phyloP scores from a whole-genome alignment of 2,888 invertebrate genomes.

The Tetragonula carbonaria region DNA sequence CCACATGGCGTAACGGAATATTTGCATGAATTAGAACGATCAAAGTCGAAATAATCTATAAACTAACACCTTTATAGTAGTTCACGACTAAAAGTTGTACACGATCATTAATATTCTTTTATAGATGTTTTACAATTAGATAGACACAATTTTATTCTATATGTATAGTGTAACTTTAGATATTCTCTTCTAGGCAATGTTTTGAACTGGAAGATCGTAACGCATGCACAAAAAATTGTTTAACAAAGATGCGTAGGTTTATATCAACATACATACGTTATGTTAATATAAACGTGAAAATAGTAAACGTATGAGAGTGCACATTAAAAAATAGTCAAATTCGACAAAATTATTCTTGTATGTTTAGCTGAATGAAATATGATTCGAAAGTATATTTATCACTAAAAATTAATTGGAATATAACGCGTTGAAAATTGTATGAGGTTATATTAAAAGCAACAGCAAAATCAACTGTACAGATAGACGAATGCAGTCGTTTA shows the following conservation, averaged over 20 bases:
- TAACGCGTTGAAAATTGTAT: no score
- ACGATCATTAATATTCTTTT: background rate
- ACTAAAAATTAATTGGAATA: background rate
- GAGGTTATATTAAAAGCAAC: background rate
- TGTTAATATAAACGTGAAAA: background rate
- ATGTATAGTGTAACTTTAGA: background rate
- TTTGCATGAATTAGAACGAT: background rate
- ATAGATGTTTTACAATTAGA: background rate
- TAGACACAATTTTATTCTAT: background rate
- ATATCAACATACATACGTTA: background rate
- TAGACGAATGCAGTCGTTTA: constrained; percentile 83
- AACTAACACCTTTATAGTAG: background rate
- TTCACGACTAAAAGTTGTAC: background rate
- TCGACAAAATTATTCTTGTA: background rate
- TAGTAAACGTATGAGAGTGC: background rate
- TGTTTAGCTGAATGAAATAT: background rate
- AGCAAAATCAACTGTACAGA: constrained; percentile 69
- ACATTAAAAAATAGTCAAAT: background rate
- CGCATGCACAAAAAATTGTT: background rate
- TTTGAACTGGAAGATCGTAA: background rate
- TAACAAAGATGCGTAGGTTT: background rate
- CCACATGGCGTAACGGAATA: background rate
- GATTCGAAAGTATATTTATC: background rate
- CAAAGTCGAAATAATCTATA: background rate
- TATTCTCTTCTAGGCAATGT: background rate